phyloP scores from a whole-genome alignment of 1,140 invertebrate genomes.

The Eupeodes corollae region DNA sequence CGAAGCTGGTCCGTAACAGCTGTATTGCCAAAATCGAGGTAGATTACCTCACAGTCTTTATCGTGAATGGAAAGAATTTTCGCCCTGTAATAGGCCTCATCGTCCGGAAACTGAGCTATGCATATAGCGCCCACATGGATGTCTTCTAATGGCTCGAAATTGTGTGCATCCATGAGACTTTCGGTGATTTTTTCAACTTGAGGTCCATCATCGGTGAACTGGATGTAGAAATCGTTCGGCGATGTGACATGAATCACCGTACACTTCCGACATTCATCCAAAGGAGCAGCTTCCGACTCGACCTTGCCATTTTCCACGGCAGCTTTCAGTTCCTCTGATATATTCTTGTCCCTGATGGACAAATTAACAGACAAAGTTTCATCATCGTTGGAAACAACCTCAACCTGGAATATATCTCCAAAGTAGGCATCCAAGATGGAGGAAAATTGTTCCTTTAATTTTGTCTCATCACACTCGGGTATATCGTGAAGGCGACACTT shows the following conservation, averaged over 20 bases:
- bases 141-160: conserved; percentile 39
- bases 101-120: conserved; percentile 52
- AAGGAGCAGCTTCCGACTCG: background rate
- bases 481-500: conserved; percentile 44
- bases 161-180: conserved; percentile 40
- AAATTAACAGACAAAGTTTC: conserved; percentile 12
- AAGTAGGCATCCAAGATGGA: conserved; percentile 25
- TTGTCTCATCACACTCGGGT: conserved; percentile 13
- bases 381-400: conserved; percentile 8
- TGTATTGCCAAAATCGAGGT: conserved; percentile 65
- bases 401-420: conserved; percentile 28
- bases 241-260: conserved; percentile 46
- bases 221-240: conserved; percentile 52
- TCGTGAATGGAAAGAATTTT: conserved; percentile 30
- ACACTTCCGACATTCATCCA: conserved; percentile 22
- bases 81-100: conserved; percentile 53
- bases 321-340: conserved; percentile 22
- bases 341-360: conserved; percentile 23
- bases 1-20: conserved; percentile 47
- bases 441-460: conserved; percentile 20
- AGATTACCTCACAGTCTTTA: conserved; percentile 46
- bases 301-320: conserved; percentile 10
- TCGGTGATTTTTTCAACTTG: conserved; percentile 48
- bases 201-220: conserved; percentile 42
- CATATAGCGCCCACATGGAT: conserved; percentile 44